Evolutionary conservation across 2,113 vertebrate genomes (phyloP), one percentile per base, ranked within the genome.

Genomic region (Anser brachyrhynchus): DNA sequence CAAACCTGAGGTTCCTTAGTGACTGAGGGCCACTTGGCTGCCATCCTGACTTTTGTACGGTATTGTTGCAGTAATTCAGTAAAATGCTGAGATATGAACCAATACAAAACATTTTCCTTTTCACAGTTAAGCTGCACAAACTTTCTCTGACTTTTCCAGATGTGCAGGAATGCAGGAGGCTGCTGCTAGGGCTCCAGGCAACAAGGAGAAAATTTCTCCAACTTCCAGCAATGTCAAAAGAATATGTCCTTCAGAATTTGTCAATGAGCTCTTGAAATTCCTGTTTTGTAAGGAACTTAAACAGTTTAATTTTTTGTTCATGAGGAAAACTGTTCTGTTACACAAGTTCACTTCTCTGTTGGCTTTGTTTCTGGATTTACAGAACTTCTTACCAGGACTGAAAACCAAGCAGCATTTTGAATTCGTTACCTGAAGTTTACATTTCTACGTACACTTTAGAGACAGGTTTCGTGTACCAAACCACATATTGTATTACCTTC

Each of bases 401-500:
- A 23, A 71, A 79, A 29, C 33, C 51, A 13, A 15, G 9, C 44
- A 17, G 44, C 37, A 49, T 10, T 54, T 43, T 57, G 37, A 3
- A 17, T 41, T 13, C 1, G 0, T 12, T 5, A 14, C 67, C 58
- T 41, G 23, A 57, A 31, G 3, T 3, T 31, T 13, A 16, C 33
- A 4, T n/a, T 21, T 6, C 23, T 19, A 25, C 2, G 75, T 23
- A 46, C 59, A 35, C 1, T 4, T 28, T 17, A 35, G 65, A 3
- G 10, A 2, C 3, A 3, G 26, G 19, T 7, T 61, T 6, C 8
- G 76, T 0, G 23, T 10, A 6, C 57, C 28, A 41, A 43, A 9
- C 5, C 66, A 15, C 8, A 1, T 8, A 5, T 8, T 10, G 37
- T 5, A 25, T 94, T 55, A 98, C 98, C 98, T 95, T 96, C 96